Evolutionary conservation across 2,888 invertebrate species (phyloP).

Genomic region (Adineta ricciae): DNA sequence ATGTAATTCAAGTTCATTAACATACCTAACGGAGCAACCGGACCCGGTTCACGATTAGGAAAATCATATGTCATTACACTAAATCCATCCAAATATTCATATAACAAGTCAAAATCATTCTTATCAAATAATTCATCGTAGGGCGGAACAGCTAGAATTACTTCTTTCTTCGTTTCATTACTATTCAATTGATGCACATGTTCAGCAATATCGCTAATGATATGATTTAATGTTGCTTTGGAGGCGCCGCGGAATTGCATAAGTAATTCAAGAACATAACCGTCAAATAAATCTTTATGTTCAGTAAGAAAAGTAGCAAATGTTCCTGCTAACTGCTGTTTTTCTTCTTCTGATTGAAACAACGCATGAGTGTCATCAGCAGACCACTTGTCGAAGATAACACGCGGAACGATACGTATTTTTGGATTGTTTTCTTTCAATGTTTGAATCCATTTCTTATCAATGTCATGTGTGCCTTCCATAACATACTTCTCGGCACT

Average conservation of each 20-base stretch:
- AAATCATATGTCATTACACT: constrained; percentile 89
- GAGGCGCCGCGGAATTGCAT: constrained; percentile 31
- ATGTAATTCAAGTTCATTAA: neutral
- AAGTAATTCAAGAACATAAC: constrained; percentile 71
- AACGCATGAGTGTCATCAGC: constrained; percentile 64
- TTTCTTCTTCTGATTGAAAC: constrained; percentile 51
- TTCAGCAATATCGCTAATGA: constrained; percentile 35
- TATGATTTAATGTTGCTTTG: constrained; percentile 35
- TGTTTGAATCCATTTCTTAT: constrained; percentile 54
- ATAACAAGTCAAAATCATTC: constrained; percentile 67
- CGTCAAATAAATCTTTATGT: constrained; percentile 65
- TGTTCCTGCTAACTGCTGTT: constrained; percentile 31
- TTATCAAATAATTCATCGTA: constrained; percentile 62
- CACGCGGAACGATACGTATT: constrained; percentile 62
- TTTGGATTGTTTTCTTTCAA: constrained; percentile 23
- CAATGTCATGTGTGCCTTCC: constrained; percentile 64
- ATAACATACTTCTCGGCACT: constrained; percentile 54
- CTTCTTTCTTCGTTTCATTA: constrained; percentile 34
- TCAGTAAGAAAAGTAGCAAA: constrained; percentile 55
- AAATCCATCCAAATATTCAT: constrained; percentile 68
- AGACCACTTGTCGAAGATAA: constrained; percentile 78
- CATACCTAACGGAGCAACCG: constrained; percentile 43
- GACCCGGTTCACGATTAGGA: constrained; percentile 39
- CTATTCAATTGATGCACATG: constrained; percentile 36
- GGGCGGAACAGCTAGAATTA: constrained; percentile 71